Evolutionary conservation across 2,888 invertebrate genomes (phyloP).

Genomic region (Phaedon cochleariae): DNA sequence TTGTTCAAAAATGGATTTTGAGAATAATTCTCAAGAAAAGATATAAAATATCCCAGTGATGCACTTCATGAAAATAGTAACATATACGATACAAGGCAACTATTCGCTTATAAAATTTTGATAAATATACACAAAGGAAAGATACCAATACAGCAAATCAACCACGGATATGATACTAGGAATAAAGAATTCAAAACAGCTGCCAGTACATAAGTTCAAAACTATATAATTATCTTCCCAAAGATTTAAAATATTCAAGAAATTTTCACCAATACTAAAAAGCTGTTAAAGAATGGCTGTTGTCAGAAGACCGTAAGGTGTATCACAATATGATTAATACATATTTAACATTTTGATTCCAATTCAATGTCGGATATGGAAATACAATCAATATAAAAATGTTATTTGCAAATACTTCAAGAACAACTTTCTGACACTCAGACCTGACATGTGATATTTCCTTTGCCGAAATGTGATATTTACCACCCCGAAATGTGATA

Average conservation of each 20-base stretch:
- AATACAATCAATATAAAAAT: not conserved
- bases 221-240: not conserved
- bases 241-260: not conserved
- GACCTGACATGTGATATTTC: no score
- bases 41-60: no score
- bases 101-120: not conserved
- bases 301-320: not conserved
- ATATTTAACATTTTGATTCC: not conserved
- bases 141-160: no score
- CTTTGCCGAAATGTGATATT: no score
- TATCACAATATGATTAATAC: not conserved
- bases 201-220: not conserved
- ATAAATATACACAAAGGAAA: no score
- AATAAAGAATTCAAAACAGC: not conserved
- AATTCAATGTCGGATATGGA: not conserved
- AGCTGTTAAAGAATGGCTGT: not conserved
- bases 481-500: no score
- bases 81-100: not conserved
- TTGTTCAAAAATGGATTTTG: slow-evolving; percentile 1
- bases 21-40: not conserved
- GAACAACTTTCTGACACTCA: no score
- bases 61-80: not conserved
- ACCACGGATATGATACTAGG: no score
- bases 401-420: not conserved
- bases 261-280: not conserved